A percentile compares a stretch with the other conserved stretches of the same genome.
phyloP scores from a whole-genome alignment of 2,888 invertebrate species.

The Cancer borealis region DNA sequence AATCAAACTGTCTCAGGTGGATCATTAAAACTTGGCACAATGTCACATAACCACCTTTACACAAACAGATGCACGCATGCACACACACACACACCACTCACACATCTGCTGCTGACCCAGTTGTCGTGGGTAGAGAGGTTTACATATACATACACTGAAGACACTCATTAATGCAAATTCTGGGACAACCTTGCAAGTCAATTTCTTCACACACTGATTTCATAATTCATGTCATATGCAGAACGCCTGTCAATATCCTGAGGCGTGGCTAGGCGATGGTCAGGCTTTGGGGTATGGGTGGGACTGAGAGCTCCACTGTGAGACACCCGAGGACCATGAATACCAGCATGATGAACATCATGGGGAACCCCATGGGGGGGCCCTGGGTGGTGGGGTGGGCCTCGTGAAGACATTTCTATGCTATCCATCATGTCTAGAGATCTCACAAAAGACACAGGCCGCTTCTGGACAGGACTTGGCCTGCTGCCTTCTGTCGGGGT shows the following conservation, averaged over 20 bases:
- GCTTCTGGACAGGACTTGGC: conserved; percentile 80
- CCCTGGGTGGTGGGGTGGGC: conserved; percentile 65
- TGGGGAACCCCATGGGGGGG: conserved; percentile 45
- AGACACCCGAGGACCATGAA: conserved; percentile 60
- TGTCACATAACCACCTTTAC: conserved; percentile 65
- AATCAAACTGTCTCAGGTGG: conserved; percentile 53
- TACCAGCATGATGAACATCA: conserved; percentile 57
- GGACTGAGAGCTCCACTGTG: conserved; percentile 68
- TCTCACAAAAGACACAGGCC: conserved; percentile 93
- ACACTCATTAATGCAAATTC: conserved; percentile 63
- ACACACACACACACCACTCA: conserved; percentile 30
- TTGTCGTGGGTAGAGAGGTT: conserved; percentile 44
- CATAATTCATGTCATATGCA: conserved; percentile 94
- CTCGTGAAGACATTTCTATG: conserved; percentile 80
- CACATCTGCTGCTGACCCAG: conserved; percentile 57
- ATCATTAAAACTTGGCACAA: conserved; percentile 69
- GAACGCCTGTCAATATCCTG: conserved; percentile 74
- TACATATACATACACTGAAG: conserved; percentile 64
- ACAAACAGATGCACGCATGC: background rate
- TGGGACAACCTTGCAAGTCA: conserved; percentile 40
- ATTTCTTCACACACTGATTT: conserved; percentile 90
- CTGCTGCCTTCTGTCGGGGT: conserved; percentile 74
- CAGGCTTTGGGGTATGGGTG: conserved; percentile 70
- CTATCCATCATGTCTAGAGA: conserved; percentile 94
- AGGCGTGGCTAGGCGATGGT: conserved; percentile 73